Evolutionary conservation across 2,888 invertebrate species (phyloP).

Genomic region (Trichogramma evanescens): DNA sequence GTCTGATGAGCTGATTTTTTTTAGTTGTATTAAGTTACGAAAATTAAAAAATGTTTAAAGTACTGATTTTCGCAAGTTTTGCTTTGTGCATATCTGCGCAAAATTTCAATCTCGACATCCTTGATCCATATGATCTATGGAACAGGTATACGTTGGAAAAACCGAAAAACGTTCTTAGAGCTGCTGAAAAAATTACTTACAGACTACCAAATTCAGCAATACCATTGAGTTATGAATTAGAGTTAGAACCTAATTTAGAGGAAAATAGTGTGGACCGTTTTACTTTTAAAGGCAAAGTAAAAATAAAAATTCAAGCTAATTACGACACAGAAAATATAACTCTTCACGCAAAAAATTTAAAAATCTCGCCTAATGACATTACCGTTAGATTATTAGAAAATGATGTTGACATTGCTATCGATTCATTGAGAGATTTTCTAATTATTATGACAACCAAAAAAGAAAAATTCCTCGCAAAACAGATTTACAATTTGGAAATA

Average conservation of each 20-base stretch:
- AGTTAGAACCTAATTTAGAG: background rate
- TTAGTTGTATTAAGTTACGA: too few species aligned
- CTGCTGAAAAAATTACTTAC: background rate
- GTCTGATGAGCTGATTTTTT: too few species aligned
- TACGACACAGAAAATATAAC: background rate
- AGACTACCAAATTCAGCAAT: constrained; percentile 5
- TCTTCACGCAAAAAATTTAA: constrained; percentile 12
- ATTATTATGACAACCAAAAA: background rate
- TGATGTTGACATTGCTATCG: too few species aligned
- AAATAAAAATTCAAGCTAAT: background rate
- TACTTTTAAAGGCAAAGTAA: constrained; percentile 8
- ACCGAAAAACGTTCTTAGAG: background rate
- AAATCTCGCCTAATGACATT: background rate
- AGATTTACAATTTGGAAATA: constrained; percentile 5
- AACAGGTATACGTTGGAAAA: too few species aligned
- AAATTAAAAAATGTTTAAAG: too few species aligned
- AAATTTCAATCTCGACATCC: too few species aligned
- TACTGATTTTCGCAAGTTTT: too few species aligned
- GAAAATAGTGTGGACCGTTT: constrained; percentile 2
- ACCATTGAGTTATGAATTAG: constrained; percentile 5
- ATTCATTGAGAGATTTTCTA: background rate
- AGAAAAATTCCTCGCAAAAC: background rate
- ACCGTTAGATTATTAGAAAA: background rate
- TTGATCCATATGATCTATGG: too few species aligned
- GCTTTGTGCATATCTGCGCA: too few species aligned